phyloP scores from a whole-genome alignment of 2,797 vertebrate species.

The Silurus aristotelis region DNA sequence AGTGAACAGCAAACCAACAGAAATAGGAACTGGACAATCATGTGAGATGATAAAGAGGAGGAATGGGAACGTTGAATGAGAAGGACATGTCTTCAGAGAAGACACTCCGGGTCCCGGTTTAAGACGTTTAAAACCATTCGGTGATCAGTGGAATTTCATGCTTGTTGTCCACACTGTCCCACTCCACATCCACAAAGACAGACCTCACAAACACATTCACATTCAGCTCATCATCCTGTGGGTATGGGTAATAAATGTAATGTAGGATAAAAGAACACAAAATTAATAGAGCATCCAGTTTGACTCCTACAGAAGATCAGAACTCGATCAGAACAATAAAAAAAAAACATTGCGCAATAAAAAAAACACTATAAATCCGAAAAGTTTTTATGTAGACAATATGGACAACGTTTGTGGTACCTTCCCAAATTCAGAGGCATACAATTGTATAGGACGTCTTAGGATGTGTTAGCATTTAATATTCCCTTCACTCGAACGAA shows the following conservation, averaged over 20 bases:
- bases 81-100: not conserved
- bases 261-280: not conserved
- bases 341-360: too few species aligned
- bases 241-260: not conserved
- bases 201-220: not conserved
- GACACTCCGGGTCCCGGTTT: too few species aligned
- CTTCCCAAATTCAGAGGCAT: too few species aligned
- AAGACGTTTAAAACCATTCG: not conserved
- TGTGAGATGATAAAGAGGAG: not conserved
- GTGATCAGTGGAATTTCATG: slow-evolving; percentile 1
- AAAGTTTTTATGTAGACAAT: too few species aligned
- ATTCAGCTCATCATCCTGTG: not conserved
- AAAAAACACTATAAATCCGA: too few species aligned
- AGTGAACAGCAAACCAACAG: too few species aligned
- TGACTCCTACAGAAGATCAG: not conserved
- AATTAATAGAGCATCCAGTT: not conserved
- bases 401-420: too few species aligned
- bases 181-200: not conserved
- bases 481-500: too few species aligned
- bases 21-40: too few species aligned
- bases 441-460: too few species aligned
- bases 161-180: not conserved
- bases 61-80: not conserved
- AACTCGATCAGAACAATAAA: not conserved
- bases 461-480: too few species aligned